A percentile compares a stretch with the other conserved stretches of the same genome.
Evolutionary conservation across 2,113 vertebrate genomes (phyloP).

Genomic region (Coreoperca whiteheadi): DNA sequence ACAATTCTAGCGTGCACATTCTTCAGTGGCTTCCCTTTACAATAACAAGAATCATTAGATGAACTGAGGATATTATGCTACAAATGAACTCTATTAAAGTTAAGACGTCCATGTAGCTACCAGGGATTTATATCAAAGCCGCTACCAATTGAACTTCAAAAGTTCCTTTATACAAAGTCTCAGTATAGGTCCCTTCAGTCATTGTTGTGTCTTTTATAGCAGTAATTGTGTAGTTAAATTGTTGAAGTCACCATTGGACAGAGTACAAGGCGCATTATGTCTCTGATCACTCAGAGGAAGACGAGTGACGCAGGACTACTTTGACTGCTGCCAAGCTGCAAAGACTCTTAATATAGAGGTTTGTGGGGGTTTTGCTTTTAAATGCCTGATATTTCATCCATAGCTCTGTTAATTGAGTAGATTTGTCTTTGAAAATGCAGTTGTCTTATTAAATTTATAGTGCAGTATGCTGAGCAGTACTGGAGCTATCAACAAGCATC

Average conservation of each 20-base stretch:
- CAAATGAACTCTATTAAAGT: constrained; percentile 16
- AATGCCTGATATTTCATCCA: constrained; percentile 13
- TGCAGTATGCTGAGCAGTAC: constrained; percentile 5
- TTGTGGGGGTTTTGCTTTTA: constrained; percentile 11
- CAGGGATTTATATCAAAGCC: constrained; percentile 29
- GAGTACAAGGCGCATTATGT: constrained; percentile 45
- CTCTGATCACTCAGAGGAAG: constrained; percentile 53
- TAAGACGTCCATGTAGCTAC: constrained; percentile 18
- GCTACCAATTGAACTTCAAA: constrained; percentile 35
- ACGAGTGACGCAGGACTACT: constrained; percentile 46
- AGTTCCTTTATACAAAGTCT: constrained; percentile 5
- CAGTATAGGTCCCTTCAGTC: constrained; percentile 32
- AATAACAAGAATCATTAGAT: constrained; percentile 18
- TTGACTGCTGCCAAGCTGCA: constrained; percentile 41
- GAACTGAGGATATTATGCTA: background rate
- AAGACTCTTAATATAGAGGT: constrained; percentile 30
- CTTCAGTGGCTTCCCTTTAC: background rate
- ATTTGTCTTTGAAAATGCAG: constrained; percentile 46
- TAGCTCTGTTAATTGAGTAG: constrained; percentile 37
- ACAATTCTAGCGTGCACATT: background rate
- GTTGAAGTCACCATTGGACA: constrained; percentile 71
- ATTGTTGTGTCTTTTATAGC: constrained; percentile 55
- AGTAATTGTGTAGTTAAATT: constrained; percentile 52
- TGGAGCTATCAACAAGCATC: constrained; percentile 19
- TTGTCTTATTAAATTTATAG: constrained; percentile 47